Evolutionary conservation across 2,113 vertebrate genomes (phyloP), one percentile per base, ranked within the genome.

Genomic region (Isichthys henryi): DNA sequence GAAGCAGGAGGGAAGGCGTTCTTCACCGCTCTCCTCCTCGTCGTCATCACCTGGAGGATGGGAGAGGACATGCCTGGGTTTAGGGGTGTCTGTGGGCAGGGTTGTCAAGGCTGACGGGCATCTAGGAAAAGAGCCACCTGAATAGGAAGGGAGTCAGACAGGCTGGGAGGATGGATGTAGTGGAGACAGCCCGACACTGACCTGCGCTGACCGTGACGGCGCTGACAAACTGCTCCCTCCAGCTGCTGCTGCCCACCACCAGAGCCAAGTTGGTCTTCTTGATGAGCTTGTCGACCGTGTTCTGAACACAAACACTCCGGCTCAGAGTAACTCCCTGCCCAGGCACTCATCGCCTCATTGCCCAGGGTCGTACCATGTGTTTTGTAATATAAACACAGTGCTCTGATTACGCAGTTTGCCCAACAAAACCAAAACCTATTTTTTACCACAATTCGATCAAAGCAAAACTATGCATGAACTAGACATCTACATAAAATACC

Each of bases 231-330:
- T 97, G 96, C 91, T 97, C 96, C 91, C 96, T 95, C 96, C 96
- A 97, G 93, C 96, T 96, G 94, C 96, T 96, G 95, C 96, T 97
- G 77, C 96, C 96, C 82, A 97, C 96, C 91, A 97, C 96, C 92
- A 97, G 91, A 48, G 96, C 96, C 92, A 97, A 93, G 93, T 97
- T 97, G 5, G 96, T 96, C 94, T 97, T 97, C 94, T 97, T 97
- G 90, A 97, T 97, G 93, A 97, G 89, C 94, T 97, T 97, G 95
- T 97, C 96, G 86, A 97, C 96, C 0, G 96, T 97, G 89, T 35
- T 97, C 96, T 97, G 91, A 10, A 93, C 91, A 89, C 91, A 92
- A 90, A 93, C 87, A 92, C 84, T 53, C 5, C 31, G 15, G 23
- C 88, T 88, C 46, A 88, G 21, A 46, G 21, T 10, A 2, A 5